These are phyloP conservation scores for Psococerastis gibbosa DNA, from an alignment of 2,888 invertebrate genomes.

Conservation along the genomic window DNA sequence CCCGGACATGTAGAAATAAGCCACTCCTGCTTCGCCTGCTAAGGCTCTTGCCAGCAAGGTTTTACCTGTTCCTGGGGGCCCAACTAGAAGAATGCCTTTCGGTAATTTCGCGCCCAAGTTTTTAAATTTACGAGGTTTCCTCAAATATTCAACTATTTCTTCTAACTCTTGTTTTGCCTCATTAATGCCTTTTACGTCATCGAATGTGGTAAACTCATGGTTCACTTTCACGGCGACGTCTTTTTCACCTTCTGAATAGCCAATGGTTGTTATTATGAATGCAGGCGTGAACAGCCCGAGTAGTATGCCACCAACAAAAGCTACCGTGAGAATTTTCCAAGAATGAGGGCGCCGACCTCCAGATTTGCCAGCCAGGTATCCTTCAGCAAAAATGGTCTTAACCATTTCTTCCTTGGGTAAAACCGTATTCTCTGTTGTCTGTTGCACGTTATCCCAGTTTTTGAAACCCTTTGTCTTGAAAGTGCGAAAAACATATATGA, in stretches of 20 bases:
- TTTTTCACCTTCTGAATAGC: background rate
- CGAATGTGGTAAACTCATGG: conserved; percentile 87
- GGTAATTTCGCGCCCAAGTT: conserved; percentile 88
- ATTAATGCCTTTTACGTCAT: conserved; percentile 91
- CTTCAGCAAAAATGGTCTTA: conserved; percentile 82
- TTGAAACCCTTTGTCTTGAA: too few relatives aligned
- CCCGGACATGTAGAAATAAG: conserved; percentile 97
- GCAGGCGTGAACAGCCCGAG: background rate
- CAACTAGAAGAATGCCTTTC: conserved; percentile 75
- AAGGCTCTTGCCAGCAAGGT: conserved; percentile 91
- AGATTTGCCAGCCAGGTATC: conserved; percentile 55
- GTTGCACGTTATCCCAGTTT: too few relatives aligned
- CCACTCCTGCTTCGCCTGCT: conserved; percentile 94
- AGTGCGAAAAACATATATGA: too few relatives aligned
- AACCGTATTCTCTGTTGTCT: conserved; percentile 20
- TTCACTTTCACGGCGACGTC: conserved; percentile 59
- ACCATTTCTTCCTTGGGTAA: conserved; percentile 39
- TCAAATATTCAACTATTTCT: conserved; percentile 91
- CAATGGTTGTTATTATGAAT: background rate
- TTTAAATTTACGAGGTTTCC: conserved; percentile 84
- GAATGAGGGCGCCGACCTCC: conserved; percentile 16
- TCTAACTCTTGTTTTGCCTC: conserved; percentile 95
- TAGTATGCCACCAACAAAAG: conserved; percentile 27
- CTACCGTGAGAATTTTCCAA: conserved; percentile 52
- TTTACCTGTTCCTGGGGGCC: conserved; percentile 83